Base-by-base conservation (phyloP, 1,140 invertebrate genomes). In the Meloidogyne hapla region DNA sequence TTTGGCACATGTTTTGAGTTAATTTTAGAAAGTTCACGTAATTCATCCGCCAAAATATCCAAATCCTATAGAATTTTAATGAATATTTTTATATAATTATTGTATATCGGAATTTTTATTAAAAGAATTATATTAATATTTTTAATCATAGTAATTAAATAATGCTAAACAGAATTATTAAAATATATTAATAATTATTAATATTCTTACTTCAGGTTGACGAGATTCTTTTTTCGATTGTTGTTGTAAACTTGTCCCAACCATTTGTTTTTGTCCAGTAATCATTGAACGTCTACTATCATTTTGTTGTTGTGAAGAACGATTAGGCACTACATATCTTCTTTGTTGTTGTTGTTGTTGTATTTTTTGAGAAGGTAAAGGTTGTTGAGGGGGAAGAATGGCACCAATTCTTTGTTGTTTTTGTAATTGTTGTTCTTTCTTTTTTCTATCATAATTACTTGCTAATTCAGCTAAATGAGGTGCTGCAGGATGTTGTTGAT, bases 31-130 rank as follows among this genome's bases (percentile, higher is more conserved):
- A 76, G 86, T 85, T 76, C 84, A 64, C 15, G 79, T 5, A 86
- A 72, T 65, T 86, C 85, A 75, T 75, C 78, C 4, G 85, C 85
- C 63, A 86, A 68, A 18, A 81, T 70, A 78, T 86, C 85, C 33
- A 86, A 79, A 64, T 86, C 85, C 77, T 84, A 45, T 23, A 73
- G 40, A 26, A 21, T 8, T 9, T 21, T 71, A 21, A 40, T n/a
- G n/a, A n/a, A n/a, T n/a, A n/a, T n/a, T n/a, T n/a, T n/a, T n/a
- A n/a, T n/a, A n/a, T n/a, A n/a, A 67, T 67, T 38, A 25, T 21
- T 42, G 42, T n/a, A n/a, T n/a, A n/a, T n/a, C n/a, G n/a, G n/a
- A n/a, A n/a, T n/a, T n/a, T n/a, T n/a, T n/a, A n/a, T n/a, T n/a
- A n/a, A n/a, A n/a, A n/a, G n/a, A n/a, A n/a, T n/a, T n/a, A n/a